Evolutionary conservation across 2,113 vertebrate species (phyloP).

Genomic region (Helogale parvula): DNA sequence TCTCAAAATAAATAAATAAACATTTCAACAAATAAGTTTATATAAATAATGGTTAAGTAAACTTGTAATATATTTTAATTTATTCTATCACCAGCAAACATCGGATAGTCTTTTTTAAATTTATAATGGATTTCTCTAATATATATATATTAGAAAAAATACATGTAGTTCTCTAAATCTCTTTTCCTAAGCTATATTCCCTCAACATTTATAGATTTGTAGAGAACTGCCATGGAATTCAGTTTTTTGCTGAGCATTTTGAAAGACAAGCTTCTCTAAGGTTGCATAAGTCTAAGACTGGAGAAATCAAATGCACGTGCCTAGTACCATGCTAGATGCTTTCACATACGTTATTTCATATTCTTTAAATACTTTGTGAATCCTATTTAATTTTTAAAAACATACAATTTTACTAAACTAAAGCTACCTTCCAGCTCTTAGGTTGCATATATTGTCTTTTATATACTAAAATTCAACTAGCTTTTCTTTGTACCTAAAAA

Average conservation of each 20-base stretch:
- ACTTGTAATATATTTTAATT: slow-evolving; percentile 47
- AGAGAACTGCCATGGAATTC: neutral
- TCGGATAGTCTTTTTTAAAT: neutral
- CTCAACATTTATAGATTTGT: neutral
- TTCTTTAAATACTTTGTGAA: neutral
- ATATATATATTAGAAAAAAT: neutral
- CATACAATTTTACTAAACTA: neutral
- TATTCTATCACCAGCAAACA: neutral
- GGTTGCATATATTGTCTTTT: neutral
- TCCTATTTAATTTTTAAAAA: neutral
- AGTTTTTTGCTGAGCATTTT: slow-evolving; percentile 29
- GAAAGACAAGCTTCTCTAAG: neutral
- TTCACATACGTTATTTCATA: neutral
- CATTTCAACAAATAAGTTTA: neutral
- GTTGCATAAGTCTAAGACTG: neutral
- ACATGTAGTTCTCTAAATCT: neutral
- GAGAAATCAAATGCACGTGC: neutral
- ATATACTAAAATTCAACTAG: neutral
- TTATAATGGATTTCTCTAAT: neutral
- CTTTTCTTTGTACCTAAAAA: slow-evolving; percentile 40
- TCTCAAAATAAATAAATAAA: too few species aligned
- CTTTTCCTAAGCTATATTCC: slow-evolving; percentile 33
- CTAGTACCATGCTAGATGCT: neutral
- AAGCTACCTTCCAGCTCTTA: neutral
- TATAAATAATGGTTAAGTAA: neutral